Evolutionary conservation across 2,113 vertebrate genomes (phyloP), one percentile per base, ranked within the genome.

Genomic region (Tachysurus vachellii): DNA sequence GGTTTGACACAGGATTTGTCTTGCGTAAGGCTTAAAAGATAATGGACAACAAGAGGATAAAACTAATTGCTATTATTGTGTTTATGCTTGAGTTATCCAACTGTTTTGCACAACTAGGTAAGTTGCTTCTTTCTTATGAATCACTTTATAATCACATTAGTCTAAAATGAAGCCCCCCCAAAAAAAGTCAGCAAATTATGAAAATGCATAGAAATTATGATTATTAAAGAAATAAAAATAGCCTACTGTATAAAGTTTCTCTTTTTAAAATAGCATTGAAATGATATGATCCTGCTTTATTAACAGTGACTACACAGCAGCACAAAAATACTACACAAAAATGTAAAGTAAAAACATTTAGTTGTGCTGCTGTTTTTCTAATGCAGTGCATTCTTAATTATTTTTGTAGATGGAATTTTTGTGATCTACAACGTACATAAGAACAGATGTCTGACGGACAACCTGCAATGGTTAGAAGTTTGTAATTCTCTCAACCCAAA

Each of bases 351-450:
- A 36, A 36, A 36, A 36, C 36, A 36, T 61, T 44, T 50, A 26
- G 14, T 36, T 21, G 14, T 47, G 5, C 16, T 31, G 9, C 6
- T 86, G 19, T 54, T 64, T 76, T 62, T 42, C 1, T 31, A 47
- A 66, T 28, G 36, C 62, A 79, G 54, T 84, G 50, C 47, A 26
- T 70, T 19, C 7, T 53, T 13, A 77, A 21, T 28, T 85, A 36
- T 50, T 89, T 92, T 26, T 79, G 80, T 89, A 91, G 96, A 95
- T 87, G 90, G 91, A 0, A 93, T 88, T 80, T 91, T 97, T 92
- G 89, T 96, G 91, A 96, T 97, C 88, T 96, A 96, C 42, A 96
- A 96, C 81, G 94, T 94, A 91, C 92, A 95, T 0, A 94, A 95
- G 90, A 95, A 94, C 57, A 93, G 92, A 89, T 97, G 96, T 82